Evolutionary conservation across 2,888 invertebrate species (phyloP).

Genomic region (Bembecia ichneumoniformis): DNA sequence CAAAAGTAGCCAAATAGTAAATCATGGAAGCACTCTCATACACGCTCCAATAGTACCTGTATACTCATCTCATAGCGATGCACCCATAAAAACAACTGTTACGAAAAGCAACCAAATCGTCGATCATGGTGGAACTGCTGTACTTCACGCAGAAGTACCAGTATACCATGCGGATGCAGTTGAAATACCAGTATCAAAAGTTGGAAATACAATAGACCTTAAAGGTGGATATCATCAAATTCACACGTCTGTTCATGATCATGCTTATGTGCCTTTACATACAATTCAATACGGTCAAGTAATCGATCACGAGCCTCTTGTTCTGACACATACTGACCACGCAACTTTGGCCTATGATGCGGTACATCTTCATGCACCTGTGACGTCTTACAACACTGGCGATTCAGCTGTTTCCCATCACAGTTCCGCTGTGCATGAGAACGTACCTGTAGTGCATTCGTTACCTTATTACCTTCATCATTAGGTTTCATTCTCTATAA

Average conservation of each 20-base stretch:
- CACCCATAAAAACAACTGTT: conserved; percentile 20
- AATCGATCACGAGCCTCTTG: neutral
- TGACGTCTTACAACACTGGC: conserved; percentile 31
- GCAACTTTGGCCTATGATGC: conserved; percentile 24
- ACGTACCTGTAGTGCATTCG: conserved; percentile 37
- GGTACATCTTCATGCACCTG: conserved; percentile 16
- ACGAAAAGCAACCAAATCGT: conserved; percentile 52
- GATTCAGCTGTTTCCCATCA: conserved; percentile 63
- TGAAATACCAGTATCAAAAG: conserved; percentile 12
- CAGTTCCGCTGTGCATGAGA: conserved; percentile 58
- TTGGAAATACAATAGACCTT: conserved; percentile 2
- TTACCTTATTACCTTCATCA: conserved; percentile 33
- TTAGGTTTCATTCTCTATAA: conserved; percentile 8
- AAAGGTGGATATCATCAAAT: neutral
- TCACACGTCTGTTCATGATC: conserved; percentile 7
- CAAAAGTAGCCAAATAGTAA: conserved; percentile 32
- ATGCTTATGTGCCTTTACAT: neutral
- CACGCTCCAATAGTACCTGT: conserved; percentile 12
- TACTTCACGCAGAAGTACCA: conserved; percentile 28
- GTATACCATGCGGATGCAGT: conserved; percentile 21
- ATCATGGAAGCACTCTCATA: conserved; percentile 38
- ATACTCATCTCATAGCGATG: conserved; percentile 1
- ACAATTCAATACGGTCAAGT: neutral
- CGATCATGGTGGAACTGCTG: conserved; percentile 33
- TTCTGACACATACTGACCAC: conserved; percentile 3